Conservation (phyloP, 2,888 invertebrate genomes). For the Dryocosmus kuriphilus region DNA sequence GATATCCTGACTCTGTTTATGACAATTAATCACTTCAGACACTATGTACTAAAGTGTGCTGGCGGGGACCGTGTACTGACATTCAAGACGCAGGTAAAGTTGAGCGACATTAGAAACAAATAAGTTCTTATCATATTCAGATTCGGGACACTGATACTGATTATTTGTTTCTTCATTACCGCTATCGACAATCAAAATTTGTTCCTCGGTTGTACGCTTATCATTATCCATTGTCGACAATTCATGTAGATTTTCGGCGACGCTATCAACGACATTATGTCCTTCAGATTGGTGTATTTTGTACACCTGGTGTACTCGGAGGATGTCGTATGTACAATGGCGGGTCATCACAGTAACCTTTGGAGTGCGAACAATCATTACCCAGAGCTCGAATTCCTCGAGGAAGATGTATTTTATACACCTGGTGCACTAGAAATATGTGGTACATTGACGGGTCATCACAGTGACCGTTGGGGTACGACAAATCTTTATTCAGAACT, state of each 20-base stretch:
- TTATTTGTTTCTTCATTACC: not conserved
- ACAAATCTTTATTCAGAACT: too few relatives aligned
- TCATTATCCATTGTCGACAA: not conserved
- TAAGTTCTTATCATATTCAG: not conserved
- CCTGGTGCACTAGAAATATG: too few relatives aligned
- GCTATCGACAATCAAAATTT: not conserved
- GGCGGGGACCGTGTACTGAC: constrained; percentile 6
- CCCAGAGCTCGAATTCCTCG: too few relatives aligned
- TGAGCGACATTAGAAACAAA: constrained; percentile 27
- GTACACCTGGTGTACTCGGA: too few relatives aligned
- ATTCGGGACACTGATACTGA: not conserved
- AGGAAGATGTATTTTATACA: too few relatives aligned
- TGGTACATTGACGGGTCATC: too few relatives aligned
- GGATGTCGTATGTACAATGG: too few relatives aligned
- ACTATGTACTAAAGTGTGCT: constrained; percentile 8
- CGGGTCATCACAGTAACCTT: too few relatives aligned
- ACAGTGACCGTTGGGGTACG: too few relatives aligned
- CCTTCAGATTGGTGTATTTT: not conserved
- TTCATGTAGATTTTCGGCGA: not conserved
- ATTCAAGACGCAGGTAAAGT: not conserved
- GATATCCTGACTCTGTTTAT: constrained; percentile 31
- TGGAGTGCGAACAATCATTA: too few relatives aligned
- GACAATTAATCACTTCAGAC: constrained; percentile 9
- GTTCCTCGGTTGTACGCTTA: not conserved
- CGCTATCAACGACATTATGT: not conserved